A percentile compares a stretch with the other conserved stretches of the same genome.
phyloP scores from a whole-genome alignment of 2,888 invertebrate species.

The Tetragonula carbonaria region DNA sequence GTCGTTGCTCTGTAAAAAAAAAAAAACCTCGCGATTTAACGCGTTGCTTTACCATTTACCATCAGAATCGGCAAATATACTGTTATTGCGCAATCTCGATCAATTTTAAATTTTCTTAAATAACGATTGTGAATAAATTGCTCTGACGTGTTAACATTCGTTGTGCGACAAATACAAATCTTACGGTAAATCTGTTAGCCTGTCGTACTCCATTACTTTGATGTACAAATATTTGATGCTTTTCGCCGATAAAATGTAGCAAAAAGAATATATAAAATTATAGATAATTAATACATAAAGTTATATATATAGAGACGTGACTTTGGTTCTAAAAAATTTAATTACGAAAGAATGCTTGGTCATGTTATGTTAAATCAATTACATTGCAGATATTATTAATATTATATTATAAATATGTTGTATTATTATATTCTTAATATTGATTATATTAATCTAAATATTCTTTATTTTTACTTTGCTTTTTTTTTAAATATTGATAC shows the following conservation, averaged over 20 bases:
- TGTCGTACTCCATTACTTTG: no score
- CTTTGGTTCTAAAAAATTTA: neutral
- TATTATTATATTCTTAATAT: no score
- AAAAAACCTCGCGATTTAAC: neutral
- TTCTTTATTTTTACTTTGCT: no score
- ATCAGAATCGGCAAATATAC: neutral
- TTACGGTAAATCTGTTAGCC: neutral
- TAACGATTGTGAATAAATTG: neutral
- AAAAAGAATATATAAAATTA: neutral
- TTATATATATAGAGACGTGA: neutral
- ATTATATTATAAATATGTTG: no score
- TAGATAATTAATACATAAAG: no score
- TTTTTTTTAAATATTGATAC: no score
- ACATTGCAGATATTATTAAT: no score
- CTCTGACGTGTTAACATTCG: neutral
- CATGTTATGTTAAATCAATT: no score
- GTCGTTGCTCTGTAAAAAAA: slow-evolving; percentile 3
- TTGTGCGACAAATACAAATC: neutral
- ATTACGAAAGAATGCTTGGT: neutral
- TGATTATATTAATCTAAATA: no score
- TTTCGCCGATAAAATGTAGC: neutral
- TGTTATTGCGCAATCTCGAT: neutral
- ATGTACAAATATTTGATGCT: no score
- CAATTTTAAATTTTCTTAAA: neutral
- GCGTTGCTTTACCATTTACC: neutral